Evolutionary conservation across 2,113 vertebrate genomes (phyloP), one percentile per base, ranked within the genome.

Genomic region (Ictidomys tridecemlineatus): DNA sequence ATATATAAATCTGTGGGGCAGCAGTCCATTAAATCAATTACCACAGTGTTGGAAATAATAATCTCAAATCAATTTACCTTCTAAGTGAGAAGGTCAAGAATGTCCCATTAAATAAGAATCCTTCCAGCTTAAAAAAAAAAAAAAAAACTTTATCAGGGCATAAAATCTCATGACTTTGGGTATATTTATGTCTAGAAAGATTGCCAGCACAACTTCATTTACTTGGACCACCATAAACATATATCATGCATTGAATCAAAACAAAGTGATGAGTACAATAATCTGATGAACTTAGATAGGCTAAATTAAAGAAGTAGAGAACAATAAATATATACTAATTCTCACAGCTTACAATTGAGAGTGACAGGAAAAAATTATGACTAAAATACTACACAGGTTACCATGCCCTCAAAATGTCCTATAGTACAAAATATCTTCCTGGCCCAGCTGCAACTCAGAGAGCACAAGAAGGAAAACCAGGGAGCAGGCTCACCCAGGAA

Each of bases 181-280:
- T 2, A 56, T 51, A 96, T 72, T 77, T 95, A 89, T 84, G 39
- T 93, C 28, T 85, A 48, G 80, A 90, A 96, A 93, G 61, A 76
- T 89, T 97, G 82, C 78, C 94, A 97, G 65, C 48, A 24, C 63
- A 45, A 65, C 84, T 94, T 89, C 94, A 90, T 97, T 96, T 95
- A 74, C 84, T 93, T 77, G 78, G 86, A 37, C 74, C 74, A 76
- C 89, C 34, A 79, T 1, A 85, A 63, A 96, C 88, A 96, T 65
- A 67, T 82, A 69, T 56, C 79, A 88, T 48, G 85, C 97, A 37
- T 74, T 97, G 84, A 96, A 96, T 96, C 85, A 92, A 94, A 94
- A 42, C 37, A 93, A 97, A 96, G 32, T 92, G 67, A 72, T 51
- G 2, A 13, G 13, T 9, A 77, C 17, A 93, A 86, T 58, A 89